Evolutionary conservation across 1,140 invertebrate genomes (phyloP).

Genomic region (Atopsyche davidsoni): DNA sequence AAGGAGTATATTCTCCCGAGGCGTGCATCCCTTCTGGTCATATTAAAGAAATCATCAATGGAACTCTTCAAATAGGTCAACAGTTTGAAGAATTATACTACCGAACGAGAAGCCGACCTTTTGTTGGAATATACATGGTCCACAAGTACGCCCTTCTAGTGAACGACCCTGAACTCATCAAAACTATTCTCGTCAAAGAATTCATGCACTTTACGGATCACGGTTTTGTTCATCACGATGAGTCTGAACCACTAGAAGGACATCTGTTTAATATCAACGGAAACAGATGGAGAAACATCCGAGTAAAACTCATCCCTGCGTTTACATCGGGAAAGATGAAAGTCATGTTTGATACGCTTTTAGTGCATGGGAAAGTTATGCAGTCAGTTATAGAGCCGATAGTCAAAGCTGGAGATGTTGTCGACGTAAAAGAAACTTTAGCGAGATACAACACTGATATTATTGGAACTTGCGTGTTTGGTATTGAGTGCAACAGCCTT

Average conservation of each 20-base stretch:
- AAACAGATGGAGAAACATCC: conserved; percentile 44
- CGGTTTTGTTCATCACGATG: conserved; percentile 45
- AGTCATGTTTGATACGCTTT: conserved; percentile 44
- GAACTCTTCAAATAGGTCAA: conserved; percentile 37
- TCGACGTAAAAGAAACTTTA: conserved; percentile 52
- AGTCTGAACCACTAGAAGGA: conserved; percentile 47
- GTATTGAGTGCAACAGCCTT: conserved; percentile 54
- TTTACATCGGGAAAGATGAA: conserved; percentile 48
- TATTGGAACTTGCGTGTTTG: conserved; percentile 57
- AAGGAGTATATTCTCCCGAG: conserved; percentile 37
- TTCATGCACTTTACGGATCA: conserved; percentile 48
- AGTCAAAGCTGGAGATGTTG: conserved; percentile 28
- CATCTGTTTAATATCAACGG: conserved; percentile 48
- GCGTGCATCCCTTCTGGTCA: conserved; percentile 47
- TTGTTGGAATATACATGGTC: conserved; percentile 43
- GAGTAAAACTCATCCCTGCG: conserved; percentile 42
- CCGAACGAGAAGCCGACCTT: conserved; percentile 38
- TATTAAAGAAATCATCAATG: conserved; percentile 38
- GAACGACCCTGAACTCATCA: conserved; percentile 47
- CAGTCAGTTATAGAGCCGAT: conserved; percentile 32
- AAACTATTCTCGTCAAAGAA: conserved; percentile 48
- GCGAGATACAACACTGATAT: conserved; percentile 58
- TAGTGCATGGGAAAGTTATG: conserved; percentile 39
- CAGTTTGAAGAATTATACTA: conserved; percentile 39
- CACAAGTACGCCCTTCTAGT: conserved; percentile 42